Evolutionary conservation across 1,140 invertebrate genomes (phyloP), one percentile per base, ranked within the genome.

Genomic region (Plutomurus gul): DNA sequence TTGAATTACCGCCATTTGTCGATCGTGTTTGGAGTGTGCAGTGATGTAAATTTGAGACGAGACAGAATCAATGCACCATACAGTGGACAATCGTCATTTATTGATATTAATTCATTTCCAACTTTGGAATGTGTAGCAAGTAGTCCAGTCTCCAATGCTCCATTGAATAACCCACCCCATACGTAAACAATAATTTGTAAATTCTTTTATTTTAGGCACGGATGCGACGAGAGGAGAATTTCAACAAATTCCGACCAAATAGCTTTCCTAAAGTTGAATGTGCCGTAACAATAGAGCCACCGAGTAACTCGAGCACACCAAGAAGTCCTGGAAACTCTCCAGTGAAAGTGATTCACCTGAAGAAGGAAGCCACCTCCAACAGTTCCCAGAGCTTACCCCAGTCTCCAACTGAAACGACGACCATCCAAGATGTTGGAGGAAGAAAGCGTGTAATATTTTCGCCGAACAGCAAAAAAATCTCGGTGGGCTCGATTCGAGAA

Each of bases 201-300:
- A n/a, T n/a, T n/a, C n/a, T n/a, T n/a, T n/a, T n/a, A n/a, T n/a
- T n/a, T n/a, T n/a, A n/a, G n/a, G n/a, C 46, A 3, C 25, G 79
- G n/a, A 60, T 30, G 20, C 40, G 80, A 4, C 51, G 43, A 22
- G 73, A 73, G 39, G 76, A 78, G 8, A 72, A 43, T n/a, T 47
- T 74, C 20, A 65, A 33, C 10, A 40, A 56, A 30, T 20, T 36
- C 20, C 20, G 37, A 33, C 39, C 65, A 0, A 20, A 22, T 18
- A 72, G 70, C 18, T 72, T 72, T 43, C 70, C 70, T 16, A 39
- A 72, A 39, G 30, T n/a, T 2, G 70, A 76, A 22, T 81, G 80
- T 47, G 78, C 82, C 18, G 82, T 83, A 1, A 83, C 80, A 4
- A 81, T 83, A 22, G 82, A 83, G 18, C 82, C 82, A 22, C 82